phyloP scores from a whole-genome alignment of 2,888 invertebrate species.

The Lochmaea capreae region DNA sequence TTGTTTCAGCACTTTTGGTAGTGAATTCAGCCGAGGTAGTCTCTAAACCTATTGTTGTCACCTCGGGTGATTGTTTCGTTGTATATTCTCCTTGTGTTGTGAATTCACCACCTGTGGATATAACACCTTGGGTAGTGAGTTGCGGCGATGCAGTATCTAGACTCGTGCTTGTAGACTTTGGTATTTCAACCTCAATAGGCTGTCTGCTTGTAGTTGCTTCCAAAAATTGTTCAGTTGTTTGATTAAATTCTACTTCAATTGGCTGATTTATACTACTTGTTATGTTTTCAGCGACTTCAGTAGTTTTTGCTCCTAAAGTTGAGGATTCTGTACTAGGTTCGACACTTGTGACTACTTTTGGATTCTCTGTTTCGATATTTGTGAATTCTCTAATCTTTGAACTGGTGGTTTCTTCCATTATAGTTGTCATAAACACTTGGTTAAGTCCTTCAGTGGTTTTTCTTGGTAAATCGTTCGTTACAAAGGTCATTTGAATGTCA shows the following conservation, averaged over 20 bases:
- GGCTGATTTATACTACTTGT: neutral
- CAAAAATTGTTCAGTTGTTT: neutral
- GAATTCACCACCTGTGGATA: neutral
- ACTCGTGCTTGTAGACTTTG: neutral
- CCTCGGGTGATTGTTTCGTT: neutral
- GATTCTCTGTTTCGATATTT: too few species aligned
- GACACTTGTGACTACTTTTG: too few species aligned
- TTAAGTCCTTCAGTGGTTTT: neutral
- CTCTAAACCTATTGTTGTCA: neutral
- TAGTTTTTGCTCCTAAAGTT: neutral
- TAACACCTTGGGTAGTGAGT: neutral
- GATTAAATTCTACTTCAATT: neutral
- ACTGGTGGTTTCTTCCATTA: neutral
- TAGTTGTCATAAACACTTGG: neutral
- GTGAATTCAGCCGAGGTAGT: neutral
- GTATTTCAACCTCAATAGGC: neutral
- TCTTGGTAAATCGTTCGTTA: neutral
- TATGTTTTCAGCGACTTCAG: neutral
- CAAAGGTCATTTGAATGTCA: neutral
- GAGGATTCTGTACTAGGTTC: neutral
- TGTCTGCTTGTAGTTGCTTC: neutral
- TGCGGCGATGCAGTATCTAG: neutral
- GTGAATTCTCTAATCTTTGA: neutral
- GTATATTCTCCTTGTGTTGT: conserved; percentile 1
- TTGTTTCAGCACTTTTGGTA: neutral